Evolutionary conservation across 1,140 invertebrate genomes (phyloP).

Genomic region (Plodia interpunctella): DNA sequence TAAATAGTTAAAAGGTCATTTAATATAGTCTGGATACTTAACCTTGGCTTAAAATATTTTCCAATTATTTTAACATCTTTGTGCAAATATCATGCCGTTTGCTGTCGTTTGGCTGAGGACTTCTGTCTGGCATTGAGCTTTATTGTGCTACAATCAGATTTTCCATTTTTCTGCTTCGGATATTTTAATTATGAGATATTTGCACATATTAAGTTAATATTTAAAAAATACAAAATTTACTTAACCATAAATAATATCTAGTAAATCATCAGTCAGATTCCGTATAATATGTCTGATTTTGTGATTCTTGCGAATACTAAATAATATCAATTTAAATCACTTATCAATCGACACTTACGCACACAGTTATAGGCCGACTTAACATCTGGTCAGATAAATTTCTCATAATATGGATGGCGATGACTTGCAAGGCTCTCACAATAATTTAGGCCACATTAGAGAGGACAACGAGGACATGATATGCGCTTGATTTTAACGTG

Average conservation of each 20-base stretch:
- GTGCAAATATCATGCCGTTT: conserved; percentile 32
- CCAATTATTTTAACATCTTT: conserved; percentile 36
- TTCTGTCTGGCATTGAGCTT: conserved; percentile 15
- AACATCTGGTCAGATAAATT: not conserved
- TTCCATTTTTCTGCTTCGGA: not conserved
- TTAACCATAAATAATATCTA: no score
- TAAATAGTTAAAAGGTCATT: no score
- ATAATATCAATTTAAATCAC: not conserved
- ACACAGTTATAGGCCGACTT: not conserved
- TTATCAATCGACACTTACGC: not conserved
- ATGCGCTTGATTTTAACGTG: no score
- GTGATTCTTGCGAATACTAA: no score
- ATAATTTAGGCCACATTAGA: conserved; percentile 43
- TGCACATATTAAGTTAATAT: no score
- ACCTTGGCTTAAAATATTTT: conserved; percentile 9
- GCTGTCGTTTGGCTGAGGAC: conserved; percentile 14
- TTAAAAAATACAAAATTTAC: no score
- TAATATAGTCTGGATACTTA: no score
- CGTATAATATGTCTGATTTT: no score
- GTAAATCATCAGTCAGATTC: no score
- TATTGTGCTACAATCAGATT: not conserved
- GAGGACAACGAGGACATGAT: conserved; percentile 46
- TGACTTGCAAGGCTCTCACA: not conserved
- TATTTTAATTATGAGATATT: no score
- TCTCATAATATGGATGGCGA: not conserved